These are phyloP conservation scores for Petrolisthes cinctipes DNA, from an alignment of 2,888 invertebrate genomes.

Conservation along the genomic window DNA sequence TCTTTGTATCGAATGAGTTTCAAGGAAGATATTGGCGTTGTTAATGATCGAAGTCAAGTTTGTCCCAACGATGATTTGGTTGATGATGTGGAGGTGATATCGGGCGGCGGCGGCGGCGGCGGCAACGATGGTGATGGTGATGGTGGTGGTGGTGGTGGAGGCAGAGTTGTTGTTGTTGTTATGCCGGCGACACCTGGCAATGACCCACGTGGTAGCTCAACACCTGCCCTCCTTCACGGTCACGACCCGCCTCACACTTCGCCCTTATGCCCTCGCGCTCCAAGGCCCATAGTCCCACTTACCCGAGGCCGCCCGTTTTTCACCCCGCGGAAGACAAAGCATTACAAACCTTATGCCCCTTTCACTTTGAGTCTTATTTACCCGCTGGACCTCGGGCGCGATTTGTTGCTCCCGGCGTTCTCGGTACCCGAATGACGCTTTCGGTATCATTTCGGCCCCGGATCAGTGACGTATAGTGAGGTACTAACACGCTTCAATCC, in stretches of 20 bases:
- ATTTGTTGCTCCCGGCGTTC: background rate
- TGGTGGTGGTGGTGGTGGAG: background rate
- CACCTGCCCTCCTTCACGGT: conserved; percentile 53
- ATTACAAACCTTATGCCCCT: background rate
- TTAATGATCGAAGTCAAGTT: too few relatives aligned
- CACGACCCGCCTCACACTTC: conserved; percentile 5
- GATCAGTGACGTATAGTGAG: background rate
- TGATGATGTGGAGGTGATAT: too few relatives aligned
- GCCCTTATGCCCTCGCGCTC: background rate
- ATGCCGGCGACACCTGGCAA: conserved; percentile 30
- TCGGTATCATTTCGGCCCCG: background rate
- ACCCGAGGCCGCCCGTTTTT: background rate
- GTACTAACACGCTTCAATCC: too few relatives aligned
- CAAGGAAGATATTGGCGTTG: too few relatives aligned
- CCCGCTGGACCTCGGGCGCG: background rate
- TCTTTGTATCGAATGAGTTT: too few relatives aligned
- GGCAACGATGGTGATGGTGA: too few relatives aligned
- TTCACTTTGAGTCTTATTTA: background rate
- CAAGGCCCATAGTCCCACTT: background rate
- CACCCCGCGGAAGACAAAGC: background rate
- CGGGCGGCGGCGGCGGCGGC: too few relatives aligned
- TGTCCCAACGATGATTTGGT: too few relatives aligned
- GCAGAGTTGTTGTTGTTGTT: background rate
- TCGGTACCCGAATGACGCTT: background rate
- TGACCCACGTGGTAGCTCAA: conserved; percentile 47